Evolutionary conservation across 2,113 vertebrate genomes (phyloP), one percentile per base, ranked within the genome.

Genomic region (Entomyzon cyanotis): DNA sequence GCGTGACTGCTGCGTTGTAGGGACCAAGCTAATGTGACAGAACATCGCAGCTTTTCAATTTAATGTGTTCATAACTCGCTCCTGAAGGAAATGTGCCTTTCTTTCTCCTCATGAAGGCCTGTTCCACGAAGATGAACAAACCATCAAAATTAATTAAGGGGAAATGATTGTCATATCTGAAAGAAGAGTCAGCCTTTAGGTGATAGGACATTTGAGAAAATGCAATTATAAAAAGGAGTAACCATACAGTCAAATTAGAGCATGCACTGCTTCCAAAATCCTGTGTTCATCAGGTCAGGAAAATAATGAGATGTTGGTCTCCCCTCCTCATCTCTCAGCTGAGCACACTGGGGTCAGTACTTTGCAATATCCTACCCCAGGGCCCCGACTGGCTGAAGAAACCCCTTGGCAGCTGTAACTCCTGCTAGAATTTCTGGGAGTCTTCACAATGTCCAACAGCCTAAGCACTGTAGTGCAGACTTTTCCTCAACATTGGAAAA

Each of bases 1-100:
- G 83, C 2, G 1, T 12, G 31, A 95, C 77, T 88, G 79, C 90
- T 81, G 69, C 4, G 1, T 91, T 95, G 90, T 90, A 86, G 87
- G 79, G 64, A 84, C 85, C 7, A 3, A 95, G 90, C 75, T 94
- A 95, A 95, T 56, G 90, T 88, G 95, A 96, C 76, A 96, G 93
- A 96, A 94, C 92, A 93, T 60, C 0, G 2, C 83, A 86, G 90
- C 71, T 88, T 90, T 96, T 95, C 92, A 93, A 89, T 92, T 95
- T 94, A 80, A 67, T 70, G 63, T 56, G 71, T 27, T 84, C 82
- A 74, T 80, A 94, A 85, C 69, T 90, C 0, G 2, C 59, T 94
- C 59, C 85, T 96, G 90, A 96, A 93, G 79, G 71, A 96, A 96
- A 94, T 6, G 39, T 55, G 63, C 39, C 67, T 90, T 88, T 76